Conservation (phyloP, 2,113 vertebrate species). For the Cynocephalus volans region DNA sequence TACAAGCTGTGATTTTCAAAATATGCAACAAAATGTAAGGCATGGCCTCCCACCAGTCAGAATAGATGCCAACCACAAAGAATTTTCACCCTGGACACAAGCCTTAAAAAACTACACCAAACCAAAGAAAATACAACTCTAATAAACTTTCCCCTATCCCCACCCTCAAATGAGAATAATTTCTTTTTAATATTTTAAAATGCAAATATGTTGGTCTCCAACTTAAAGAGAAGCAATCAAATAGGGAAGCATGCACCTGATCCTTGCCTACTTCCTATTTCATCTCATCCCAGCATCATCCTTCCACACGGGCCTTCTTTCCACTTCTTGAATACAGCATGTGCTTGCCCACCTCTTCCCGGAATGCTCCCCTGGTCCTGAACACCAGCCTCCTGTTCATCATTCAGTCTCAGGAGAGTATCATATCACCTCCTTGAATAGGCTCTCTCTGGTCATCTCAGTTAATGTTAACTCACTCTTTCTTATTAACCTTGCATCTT, state of each 20-base stretch:
- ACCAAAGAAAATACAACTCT: constrained; percentile 49
- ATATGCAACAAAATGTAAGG: background rate
- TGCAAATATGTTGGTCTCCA: background rate
- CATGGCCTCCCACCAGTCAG: background rate
- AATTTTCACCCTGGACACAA: background rate
- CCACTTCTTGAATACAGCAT: background rate
- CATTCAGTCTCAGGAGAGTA: background rate
- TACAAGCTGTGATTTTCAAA: constrained; percentile 47
- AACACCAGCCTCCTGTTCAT: background rate
- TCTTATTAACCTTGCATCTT: background rate
- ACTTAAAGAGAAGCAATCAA: background rate
- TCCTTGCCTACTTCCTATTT: background rate
- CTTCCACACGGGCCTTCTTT: background rate
- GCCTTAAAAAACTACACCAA: constrained; percentile 32
- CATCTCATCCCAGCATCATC: too few species aligned
- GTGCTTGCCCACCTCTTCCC: background rate
- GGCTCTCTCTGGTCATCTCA: background rate
- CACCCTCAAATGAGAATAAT: background rate
- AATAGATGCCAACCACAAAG: background rate
- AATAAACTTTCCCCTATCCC: background rate
- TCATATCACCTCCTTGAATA: rapidly evolving
- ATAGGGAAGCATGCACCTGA: background rate
- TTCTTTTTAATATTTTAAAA: background rate
- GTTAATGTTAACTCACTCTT: background rate
- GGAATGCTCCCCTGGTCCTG: too few species aligned